Conservation (phyloP, 2,888 invertebrate species). For the Balanococcus diminutus region DNA sequence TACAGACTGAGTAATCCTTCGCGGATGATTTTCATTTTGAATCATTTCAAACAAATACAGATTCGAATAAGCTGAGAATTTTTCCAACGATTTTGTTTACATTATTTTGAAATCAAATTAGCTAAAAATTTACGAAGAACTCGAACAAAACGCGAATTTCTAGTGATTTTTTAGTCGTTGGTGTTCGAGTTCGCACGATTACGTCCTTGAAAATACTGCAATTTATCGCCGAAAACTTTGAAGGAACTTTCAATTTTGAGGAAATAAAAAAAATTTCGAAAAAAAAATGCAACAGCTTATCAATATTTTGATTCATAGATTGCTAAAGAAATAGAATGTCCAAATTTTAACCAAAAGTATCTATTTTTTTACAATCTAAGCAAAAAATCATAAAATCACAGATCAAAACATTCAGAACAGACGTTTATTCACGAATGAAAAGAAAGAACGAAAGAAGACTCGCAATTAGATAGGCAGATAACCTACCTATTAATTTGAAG, state of each 20-base stretch:
- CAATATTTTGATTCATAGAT: not conserved
- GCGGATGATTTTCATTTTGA: slow-evolving; percentile 32
- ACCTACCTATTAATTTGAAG: not conserved
- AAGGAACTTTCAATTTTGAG: not conserved
- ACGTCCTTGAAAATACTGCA: not conserved
- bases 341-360: not conserved
- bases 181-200: not conserved
- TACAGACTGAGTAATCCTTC: slow-evolving; percentile 48
- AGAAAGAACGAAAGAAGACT: not conserved
- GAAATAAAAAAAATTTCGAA: not conserved
- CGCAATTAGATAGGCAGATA: not conserved
- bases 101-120: not conserved
- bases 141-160: not conserved
- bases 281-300: not conserved
- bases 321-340: not conserved
- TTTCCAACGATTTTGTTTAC: not conserved
- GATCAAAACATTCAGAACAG: not conserved
- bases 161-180: not conserved
- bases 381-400: slow-evolving; percentile 33
- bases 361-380: not conserved
- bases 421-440: slow-evolving; percentile 4
- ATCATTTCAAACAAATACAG: not conserved
- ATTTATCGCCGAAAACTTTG: not conserved
- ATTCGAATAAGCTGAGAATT: not conserved
- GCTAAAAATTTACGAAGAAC: not conserved